Evolutionary conservation across 2,113 vertebrate genomes (phyloP).

Genomic region (Nesogale talazaci): DNA sequence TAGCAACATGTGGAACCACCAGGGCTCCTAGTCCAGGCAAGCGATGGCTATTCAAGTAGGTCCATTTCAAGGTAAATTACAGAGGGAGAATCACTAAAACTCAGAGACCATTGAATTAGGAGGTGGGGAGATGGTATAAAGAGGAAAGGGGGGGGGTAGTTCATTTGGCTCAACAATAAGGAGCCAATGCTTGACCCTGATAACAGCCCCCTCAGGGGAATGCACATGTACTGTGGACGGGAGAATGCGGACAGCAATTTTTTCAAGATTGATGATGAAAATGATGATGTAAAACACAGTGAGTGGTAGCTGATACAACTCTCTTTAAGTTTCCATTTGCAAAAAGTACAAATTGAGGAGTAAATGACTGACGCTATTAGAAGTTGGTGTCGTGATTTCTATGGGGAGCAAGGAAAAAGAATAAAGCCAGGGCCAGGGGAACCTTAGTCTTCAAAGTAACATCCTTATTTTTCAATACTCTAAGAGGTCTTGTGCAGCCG

Average conservation of each 20-base stretch:
- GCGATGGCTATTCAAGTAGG: neutral
- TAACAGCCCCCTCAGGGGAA: neutral
- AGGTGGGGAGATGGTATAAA: neutral
- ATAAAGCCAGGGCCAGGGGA: too few relatives aligned
- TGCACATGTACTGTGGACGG: accelerated
- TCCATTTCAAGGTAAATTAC: too few relatives aligned
- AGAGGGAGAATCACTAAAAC: neutral
- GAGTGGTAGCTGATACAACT: neutral
- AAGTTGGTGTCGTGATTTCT: neutral
- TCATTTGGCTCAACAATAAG: neutral
- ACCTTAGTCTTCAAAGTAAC: too few relatives aligned
- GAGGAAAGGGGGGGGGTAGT: neutral
- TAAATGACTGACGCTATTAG: neutral
- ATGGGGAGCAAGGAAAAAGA: neutral
- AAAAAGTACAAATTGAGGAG: neutral
- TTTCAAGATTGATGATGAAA: neutral
- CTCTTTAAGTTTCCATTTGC: neutral
- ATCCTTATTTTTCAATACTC: too few relatives aligned
- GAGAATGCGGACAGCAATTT: neutral
- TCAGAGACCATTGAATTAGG: neutral
- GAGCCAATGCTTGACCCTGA: neutral
- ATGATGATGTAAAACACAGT: neutral
- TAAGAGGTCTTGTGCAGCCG: too few relatives aligned
- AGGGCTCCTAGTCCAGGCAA: neutral
- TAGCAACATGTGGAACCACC: too few relatives aligned